Evolutionary conservation across 2,888 invertebrate species (phyloP).

Genomic region (Apodemia mormo): DNA sequence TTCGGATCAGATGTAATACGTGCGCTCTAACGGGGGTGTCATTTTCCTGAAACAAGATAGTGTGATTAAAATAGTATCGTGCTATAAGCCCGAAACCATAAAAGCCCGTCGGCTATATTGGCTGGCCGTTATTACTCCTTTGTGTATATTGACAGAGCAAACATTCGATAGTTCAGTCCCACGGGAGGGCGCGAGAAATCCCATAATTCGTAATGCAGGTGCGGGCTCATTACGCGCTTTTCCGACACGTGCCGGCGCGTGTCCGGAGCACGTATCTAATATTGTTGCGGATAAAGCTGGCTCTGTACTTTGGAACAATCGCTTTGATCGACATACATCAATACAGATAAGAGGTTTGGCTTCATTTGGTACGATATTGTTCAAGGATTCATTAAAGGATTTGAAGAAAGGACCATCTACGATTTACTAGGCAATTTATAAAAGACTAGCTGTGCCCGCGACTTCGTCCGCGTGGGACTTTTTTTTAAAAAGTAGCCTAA

Average conservation of each 20-base stretch:
- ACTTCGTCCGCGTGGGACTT: too few species aligned
- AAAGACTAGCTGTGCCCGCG: too few species aligned
- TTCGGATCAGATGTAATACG: too few species aligned
- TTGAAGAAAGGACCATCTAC: too few species aligned
- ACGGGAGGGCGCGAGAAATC: conserved; percentile 81
- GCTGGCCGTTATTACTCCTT: conserved; percentile 59
- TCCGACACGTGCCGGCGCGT: conserved; percentile 74
- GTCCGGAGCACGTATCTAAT: conserved; percentile 49
- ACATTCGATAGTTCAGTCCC: conserved; percentile 64
- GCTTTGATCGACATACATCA: conserved; percentile 51
- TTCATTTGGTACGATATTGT: conserved; percentile 28
- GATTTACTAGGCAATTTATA: too few species aligned
- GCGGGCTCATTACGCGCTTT: conserved; percentile 77
- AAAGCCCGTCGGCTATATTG: conserved; percentile 43
- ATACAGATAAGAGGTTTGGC: conserved; percentile 37
- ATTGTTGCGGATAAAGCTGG: conserved; percentile 47
- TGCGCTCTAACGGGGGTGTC: too few species aligned
- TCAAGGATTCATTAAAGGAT: not conserved
- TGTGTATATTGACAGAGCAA: conserved; percentile 68
- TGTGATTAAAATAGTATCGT: conserved; percentile 2
- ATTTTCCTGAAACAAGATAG: conserved; percentile 1
- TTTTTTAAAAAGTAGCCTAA: too few species aligned
- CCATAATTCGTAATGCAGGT: conserved; percentile 79
- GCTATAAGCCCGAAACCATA: conserved; percentile 33
- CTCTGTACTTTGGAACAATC: conserved; percentile 54